Base-by-base conservation (phyloP, 2,888 invertebrate genomes). In the Drosophila paramelanica region DNA sequence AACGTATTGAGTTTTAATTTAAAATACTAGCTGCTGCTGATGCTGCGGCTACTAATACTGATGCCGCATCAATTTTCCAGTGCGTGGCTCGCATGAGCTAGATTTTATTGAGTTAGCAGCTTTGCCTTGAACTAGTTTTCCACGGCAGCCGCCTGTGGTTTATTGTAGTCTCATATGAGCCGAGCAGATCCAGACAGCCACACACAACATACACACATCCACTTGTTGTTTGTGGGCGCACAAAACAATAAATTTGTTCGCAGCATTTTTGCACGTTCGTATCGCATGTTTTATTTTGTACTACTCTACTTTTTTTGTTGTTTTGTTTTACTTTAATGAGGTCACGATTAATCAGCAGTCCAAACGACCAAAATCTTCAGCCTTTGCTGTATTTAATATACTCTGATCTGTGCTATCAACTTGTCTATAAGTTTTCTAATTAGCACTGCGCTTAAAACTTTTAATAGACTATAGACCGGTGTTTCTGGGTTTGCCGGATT, bases 281-380 rank as follows among this genome's bases (percentile, higher is more conserved):
- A 43, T 67, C 74, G 73, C 73, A 75, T 75, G 51, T 58, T 58
- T 64, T 55, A 52, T 20, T 38, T 68, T 57, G 47, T 53, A 41
- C 36, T 27, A 38, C 8, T 36, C 33, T 20, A 11, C 14, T 55
- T 36, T 23, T n/a, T 45, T 11, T 27, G 23, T 1, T 59, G 51
- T 64, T 58, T 67, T 71, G 71, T 68, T 60, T 60, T 72, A 38
- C 68, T 62, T 79, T 79, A 88, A 88, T 88, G 82, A 82, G 89
- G 86, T 88, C 88, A 88, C 89, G 86, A 84, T 88, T 88, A 82
- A 77, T 77, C 88, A 77, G 70, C 50, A 49, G 31, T 45, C 38
- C 11, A 59, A 53, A 53, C 31, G 43, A 42, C 42, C 47, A 39
- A 46, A 46, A 46, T 43, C 49, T 41, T 8, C 6, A 14, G 2